Evolutionary conservation across 2,113 vertebrate genomes (phyloP), one percentile per base, ranked within the genome.

Genomic region (Himantopus leucocephalus): DNA sequence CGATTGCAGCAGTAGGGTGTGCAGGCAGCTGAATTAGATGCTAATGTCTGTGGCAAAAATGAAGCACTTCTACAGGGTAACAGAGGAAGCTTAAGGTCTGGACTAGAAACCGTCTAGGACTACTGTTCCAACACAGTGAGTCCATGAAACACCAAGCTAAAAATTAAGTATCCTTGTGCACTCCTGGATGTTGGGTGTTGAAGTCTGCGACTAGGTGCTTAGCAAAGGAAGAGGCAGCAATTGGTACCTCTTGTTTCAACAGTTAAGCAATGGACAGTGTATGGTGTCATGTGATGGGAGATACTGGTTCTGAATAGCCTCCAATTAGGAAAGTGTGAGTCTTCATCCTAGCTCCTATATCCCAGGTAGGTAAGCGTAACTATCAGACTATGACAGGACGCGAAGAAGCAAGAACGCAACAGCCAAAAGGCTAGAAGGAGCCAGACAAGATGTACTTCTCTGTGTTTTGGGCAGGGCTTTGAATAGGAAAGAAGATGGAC

Each of bases 221-320:
- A 55, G 32, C 7, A 56, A 52, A 34, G 29, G 10, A 39, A 16
- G 26, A 68, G n/a, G 26, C 17, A 86, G 48, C 10, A 91, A 26
- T 3, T 47, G 6, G 6, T 21, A 53, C 4, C 7, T 63, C 41
- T 63, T 39, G 30, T 78, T 83, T 76, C 26, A 53, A 7, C 13
- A 67, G 29, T 30, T 13, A 56, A 52, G 8, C 17, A 47, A 60
- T 14, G 20, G 17, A 20, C 34, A 35, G 10, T 3, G 4, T 24
- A 41, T 30, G 9, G 18, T 30, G 35, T n/a, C 10, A 48, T 0
- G 0, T 6, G 37, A 34, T 10, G 12, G 11, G 15, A 56, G 8
- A 17, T 24, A 10, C 39, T 78, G 20, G 4, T 85, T 91, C 47
- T 82, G 47, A 76, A 64, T 64, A 37, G 9, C 14, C 8, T 68